These are phyloP conservation scores for Cygnus olor DNA, from an alignment of 2,797 vertebrate species.

Conservation along the genomic window DNA sequence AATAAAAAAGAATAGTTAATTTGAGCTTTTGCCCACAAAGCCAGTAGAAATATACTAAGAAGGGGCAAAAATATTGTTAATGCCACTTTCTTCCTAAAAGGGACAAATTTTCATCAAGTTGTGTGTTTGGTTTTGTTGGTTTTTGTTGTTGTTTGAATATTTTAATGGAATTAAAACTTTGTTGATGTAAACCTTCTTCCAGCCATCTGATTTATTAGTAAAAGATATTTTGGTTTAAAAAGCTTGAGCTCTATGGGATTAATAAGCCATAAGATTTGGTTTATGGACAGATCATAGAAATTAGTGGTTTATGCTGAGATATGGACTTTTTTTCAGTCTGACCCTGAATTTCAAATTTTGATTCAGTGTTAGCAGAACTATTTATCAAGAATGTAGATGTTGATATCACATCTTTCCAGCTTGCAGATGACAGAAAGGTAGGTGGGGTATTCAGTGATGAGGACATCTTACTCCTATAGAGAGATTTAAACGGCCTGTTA, in stretches of 20 bases:
- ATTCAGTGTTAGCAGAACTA: background rate
- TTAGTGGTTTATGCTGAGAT: background rate
- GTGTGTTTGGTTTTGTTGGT: background rate
- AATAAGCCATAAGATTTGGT: background rate
- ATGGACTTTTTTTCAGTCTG: background rate
- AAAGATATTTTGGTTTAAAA: background rate
- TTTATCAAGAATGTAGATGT: background rate
- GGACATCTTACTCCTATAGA: background rate
- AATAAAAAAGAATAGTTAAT: background rate
- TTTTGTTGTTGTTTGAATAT: background rate
- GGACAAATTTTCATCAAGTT: background rate
- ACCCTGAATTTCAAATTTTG: background rate
- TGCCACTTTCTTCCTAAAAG: background rate
- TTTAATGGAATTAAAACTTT: constrained; percentile 3
- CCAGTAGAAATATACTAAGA: background rate
- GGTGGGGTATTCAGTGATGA: background rate
- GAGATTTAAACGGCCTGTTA: background rate
- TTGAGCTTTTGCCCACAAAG: background rate
- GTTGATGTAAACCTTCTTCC: background rate
- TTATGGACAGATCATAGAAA: background rate
- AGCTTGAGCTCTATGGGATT: background rate
- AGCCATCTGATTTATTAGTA: background rate
- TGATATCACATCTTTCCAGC: background rate
- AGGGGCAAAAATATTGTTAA: background rate
- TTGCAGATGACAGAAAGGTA: background rate